Base-by-base conservation (phyloP, 2,113 vertebrate genomes). In the Lepisosteus osseus region DNA sequence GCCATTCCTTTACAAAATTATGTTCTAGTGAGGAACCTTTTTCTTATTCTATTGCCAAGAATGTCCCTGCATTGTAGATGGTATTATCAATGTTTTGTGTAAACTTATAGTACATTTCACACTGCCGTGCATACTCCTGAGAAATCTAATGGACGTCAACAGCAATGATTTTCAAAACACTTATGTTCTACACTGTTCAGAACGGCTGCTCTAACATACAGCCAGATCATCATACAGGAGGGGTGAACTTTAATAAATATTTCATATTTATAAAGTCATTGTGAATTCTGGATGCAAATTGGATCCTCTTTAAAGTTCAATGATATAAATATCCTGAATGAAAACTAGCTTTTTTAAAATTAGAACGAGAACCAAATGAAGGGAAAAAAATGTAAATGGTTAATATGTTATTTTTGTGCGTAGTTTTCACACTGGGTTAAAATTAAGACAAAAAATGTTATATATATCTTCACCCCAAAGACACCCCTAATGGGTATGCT, bases 31-130 rank as follows among this genome's bases (percentile, higher is more conserved):
- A 17, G 43, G 67, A 67, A 65, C 29, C 61, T 42, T 41, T 7
- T 8, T 43, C 54, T 68, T 29, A 29, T 29, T 2, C 51, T 3
- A 66, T 40, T 65, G 54, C 63, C 71, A 66, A 62, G 57, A 74
- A 68, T 3, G 45, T 15, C 56, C 66, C 66, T 68, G 72, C 68
- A 47, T 56, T 65, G 42, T 54, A 59, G 59, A 47, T 14, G 54
- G 64, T 61, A 54, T 44, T 12, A 17, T 15, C 15, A n/a, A 6
- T 67, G 51, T 63, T 67, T 67, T 61, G 43, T 66, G 71, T 47
- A 74, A 64, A 47, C 47, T 62, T 54, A 74, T 62, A 61, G 59
- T 68, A 59, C 54, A 64, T 55, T 45, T 29, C 29, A 29, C 29
- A 2, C 29, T 29, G 29, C 29, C 29, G 29, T 29, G 29, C 17